Percentiles rank a stretch among this genome's conserved stretches.
These are phyloP conservation scores for Drosophila pseudotalamancana DNA, from an alignment of 2,888 invertebrate genomes.

Conservation along the genomic window DNA sequence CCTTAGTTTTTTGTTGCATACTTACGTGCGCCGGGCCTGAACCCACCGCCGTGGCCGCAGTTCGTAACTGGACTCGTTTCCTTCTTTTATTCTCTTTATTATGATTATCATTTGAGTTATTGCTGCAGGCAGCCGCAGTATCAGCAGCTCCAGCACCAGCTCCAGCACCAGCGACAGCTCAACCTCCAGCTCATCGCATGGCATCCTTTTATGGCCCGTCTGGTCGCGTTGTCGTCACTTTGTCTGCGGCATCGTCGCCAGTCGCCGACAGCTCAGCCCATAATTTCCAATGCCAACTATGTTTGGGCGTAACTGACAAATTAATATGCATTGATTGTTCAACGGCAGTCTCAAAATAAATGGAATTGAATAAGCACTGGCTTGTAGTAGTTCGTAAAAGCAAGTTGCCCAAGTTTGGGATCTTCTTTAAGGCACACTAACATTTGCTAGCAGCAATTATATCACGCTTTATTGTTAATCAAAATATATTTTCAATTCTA, in stretches of 20 bases:
- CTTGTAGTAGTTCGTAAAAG: not conserved
- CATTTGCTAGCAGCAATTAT: not conserved
- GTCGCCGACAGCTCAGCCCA: constrained; percentile 47
- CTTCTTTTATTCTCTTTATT: constrained; percentile 60
- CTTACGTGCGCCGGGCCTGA: constrained; percentile 47
- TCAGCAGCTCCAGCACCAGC: constrained; percentile 18
- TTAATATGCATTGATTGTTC: constrained; percentile 61
- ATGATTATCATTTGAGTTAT: constrained; percentile 77
- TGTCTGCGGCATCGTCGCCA: constrained; percentile 61
- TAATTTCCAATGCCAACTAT: constrained; percentile 56
- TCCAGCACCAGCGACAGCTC: not conserved
- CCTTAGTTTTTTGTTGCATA: constrained; percentile 64
- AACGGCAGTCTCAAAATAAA: constrained; percentile 12
- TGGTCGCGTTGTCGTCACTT: constrained; percentile 73
- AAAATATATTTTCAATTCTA: too few species aligned
- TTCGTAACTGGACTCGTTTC: constrained; percentile 24
- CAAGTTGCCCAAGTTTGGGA: too few species aligned
- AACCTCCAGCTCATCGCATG: not conserved
- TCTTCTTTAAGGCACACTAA: not conserved
- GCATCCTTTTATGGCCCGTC: constrained; percentile 54
- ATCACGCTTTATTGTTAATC: too few species aligned
- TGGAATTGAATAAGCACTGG: constrained; percentile 8
- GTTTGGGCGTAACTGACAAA: constrained; percentile 58
- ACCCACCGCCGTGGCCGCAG: constrained; percentile 15
- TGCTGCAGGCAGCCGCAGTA: constrained; percentile 70